Evolutionary conservation across 2,113 vertebrate genomes (phyloP), one percentile per base, ranked within the genome.

Genomic region (Psettodes erumei): DNA sequence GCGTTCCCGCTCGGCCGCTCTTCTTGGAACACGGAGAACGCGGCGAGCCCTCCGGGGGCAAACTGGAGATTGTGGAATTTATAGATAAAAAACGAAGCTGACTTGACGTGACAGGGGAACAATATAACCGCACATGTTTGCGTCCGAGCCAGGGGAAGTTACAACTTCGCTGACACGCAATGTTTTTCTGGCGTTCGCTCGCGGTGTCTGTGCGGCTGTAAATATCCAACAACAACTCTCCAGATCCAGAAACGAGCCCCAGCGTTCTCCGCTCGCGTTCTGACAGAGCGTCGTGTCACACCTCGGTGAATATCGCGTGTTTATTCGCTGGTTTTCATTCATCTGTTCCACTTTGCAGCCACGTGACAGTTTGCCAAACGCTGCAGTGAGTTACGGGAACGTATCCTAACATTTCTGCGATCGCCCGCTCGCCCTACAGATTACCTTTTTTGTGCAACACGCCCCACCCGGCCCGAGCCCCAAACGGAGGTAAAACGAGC

Each of bases 401-500:
- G 23, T 10, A 40, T 63, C 59, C 18, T 8, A 37, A 40, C 33
- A 27, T 33, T 21, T 30, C 8, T 15, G 10, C 51, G 9, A 51
- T 7, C 16, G 15, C 28, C 40, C 55, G n/a, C 40, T 66, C 25
- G 9, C 28, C 12, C 35, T 16, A 12, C 10, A 43, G 68, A 40
- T 43, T 0, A 33, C 42, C 42, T 47, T 13, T 18, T n/a, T 61
- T 25, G 21, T 53, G 43, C 40, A 45, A 28, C 25, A 27, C 53
- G 33, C 15, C 5, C 43, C 74, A 54, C 75, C 25, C 28, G 25
- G 15, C 18, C 1, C 2, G 69, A 42, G 59, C 37, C 53, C 53
- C 66, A 62, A 28, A 45, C 58, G 2, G 54, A 87, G 74, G 51
- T 18, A 10, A 69, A 76, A 58, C 70, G 42, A 67, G 70, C 55